Percentiles rank a stretch among this genome's conserved stretches.
Conservation (phyloP, 2,888 invertebrate species). For the Mayetiola destructor region DNA sequence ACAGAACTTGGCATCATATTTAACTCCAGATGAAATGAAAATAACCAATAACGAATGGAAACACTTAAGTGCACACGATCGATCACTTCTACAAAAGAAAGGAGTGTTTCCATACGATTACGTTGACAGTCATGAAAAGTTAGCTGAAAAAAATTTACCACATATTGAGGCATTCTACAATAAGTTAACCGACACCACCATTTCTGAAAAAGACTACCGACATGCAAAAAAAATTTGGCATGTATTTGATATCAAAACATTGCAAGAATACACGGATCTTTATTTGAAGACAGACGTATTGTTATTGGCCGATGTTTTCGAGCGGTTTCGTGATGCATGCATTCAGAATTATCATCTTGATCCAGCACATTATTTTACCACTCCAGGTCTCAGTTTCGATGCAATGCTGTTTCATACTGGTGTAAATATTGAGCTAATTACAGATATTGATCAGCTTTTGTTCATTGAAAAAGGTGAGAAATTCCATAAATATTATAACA, state of each 20-base stretch:
- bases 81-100: slow-evolving; percentile 21
- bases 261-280: slow-evolving; percentile 25
- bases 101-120: slow-evolving; percentile 27
- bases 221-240: slow-evolving; percentile 23
- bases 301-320: slow-evolving; percentile 25
- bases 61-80: slow-evolving; percentile 15
- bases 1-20: slow-evolving; percentile 21
- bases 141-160: slow-evolving; percentile 19
- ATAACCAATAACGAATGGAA: neutral
- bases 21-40: neutral
- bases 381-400: neutral
- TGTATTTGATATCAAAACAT: slow-evolving; percentile 21
- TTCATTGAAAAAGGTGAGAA: slow-evolving; percentile 24
- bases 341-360: neutral
- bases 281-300: slow-evolving; percentile 21
- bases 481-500: neutral
- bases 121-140: slow-evolving; percentile 18
- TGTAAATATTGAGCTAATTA: neutral
- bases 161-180: slow-evolving; percentile 20
- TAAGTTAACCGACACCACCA: slow-evolving; percentile 17
- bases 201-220: slow-evolving; percentile 18
- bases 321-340: slow-evolving; percentile 15
- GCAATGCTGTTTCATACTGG: neutral
- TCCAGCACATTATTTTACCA: neutral
- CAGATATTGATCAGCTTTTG: slow-evolving; percentile 16